Percentiles rank a stretch among this genome's conserved stretches.
phyloP scores from a whole-genome alignment of 2,888 invertebrate species.

The Protula sp. region DNA sequence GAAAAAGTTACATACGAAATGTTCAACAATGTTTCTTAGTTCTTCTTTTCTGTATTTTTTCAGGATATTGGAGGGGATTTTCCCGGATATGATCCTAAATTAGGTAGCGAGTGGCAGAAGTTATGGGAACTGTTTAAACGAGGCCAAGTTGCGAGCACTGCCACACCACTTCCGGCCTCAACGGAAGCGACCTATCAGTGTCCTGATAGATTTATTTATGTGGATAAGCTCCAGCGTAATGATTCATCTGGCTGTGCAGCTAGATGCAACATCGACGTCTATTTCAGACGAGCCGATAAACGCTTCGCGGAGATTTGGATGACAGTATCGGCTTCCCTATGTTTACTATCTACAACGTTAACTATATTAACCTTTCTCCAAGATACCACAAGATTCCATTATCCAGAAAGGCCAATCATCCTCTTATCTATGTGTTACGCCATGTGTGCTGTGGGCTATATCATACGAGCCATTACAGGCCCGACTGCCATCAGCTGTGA shows the following conservation, averaged over 20 bases:
- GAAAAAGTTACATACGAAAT: too few species aligned
- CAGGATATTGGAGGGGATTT: too few species aligned
- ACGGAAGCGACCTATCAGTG: too few species aligned
- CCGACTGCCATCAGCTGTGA: slow-evolving; percentile 57
- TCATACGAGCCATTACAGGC: slow-evolving; percentile 49
- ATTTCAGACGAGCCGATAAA: slow-evolving; percentile 66
- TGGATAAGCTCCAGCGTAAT: slow-evolving; percentile 33
- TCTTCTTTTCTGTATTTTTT: too few species aligned
- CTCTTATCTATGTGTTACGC: slow-evolving; percentile 54
- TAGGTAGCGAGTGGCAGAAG: too few species aligned
- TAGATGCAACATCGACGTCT: slow-evolving; percentile 65
- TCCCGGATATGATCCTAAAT: too few species aligned
- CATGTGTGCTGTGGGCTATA: slow-evolving; percentile 53
- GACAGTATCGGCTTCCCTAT: slow-evolving; percentile 71
- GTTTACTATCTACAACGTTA: slow-evolving; percentile 58
- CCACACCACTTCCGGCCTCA: too few species aligned
- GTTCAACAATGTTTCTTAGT: too few species aligned
- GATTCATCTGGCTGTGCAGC: slow-evolving; percentile 51
- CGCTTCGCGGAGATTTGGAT: slow-evolving; percentile 69
- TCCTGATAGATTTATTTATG: slow-evolving; percentile 40
- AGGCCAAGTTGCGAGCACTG: too few species aligned
- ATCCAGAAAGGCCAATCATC: slow-evolving; percentile 55
- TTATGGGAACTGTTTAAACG: too few species aligned
- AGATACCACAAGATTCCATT: slow-evolving; percentile 53
- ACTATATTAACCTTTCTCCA: slow-evolving; percentile 58